These are phyloP conservation scores for Microplitis demolitor DNA, from an alignment of 1,140 invertebrate genomes.

Conservation along the genomic window DNA sequence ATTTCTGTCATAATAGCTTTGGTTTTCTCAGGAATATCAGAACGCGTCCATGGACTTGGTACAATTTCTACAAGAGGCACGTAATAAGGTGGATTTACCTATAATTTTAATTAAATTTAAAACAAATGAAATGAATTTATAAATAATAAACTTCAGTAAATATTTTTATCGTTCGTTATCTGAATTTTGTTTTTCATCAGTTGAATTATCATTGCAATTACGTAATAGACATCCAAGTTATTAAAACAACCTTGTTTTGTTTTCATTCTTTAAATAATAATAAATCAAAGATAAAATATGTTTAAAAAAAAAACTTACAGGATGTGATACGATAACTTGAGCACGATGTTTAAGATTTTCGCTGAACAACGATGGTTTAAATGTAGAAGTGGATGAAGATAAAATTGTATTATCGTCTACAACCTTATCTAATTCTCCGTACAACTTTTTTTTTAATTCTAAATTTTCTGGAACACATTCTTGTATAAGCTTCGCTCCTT, in stretches of 20 bases:
- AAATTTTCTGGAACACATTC: slow-evolving; percentile 93
- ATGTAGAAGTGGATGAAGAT: slow-evolving; percentile 91
- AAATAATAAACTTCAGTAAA: not conserved
- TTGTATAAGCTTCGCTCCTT: slow-evolving; percentile 78
- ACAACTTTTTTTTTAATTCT: slow-evolving; percentile 84
- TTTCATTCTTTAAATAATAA: too few relatives aligned
- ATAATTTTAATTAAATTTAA: not conserved
- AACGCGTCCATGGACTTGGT: slow-evolving; percentile 87
- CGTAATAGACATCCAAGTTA: too few relatives aligned
- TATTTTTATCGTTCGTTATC: not conserved
- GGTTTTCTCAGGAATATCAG: slow-evolving; percentile 71
- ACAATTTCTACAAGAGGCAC: slow-evolving; percentile 93
- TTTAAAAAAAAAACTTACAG: slow-evolving; percentile 64
- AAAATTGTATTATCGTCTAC: slow-evolving; percentile 76
- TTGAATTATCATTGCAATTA: not conserved
- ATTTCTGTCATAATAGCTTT: slow-evolving; percentile 84
- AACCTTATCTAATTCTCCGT: slow-evolving; percentile 75
- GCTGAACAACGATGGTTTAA: slow-evolving; percentile 83
- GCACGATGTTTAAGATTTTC: slow-evolving; percentile 77
- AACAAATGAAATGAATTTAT: not conserved
- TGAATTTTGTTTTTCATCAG: not conserved
- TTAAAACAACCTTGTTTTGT: too few relatives aligned
- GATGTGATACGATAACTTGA: slow-evolving; percentile 84
- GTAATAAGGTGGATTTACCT: slow-evolving; percentile 95
- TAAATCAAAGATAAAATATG: too few relatives aligned